Conservation (phyloP, 2,797 vertebrate species). For the Remorina albescens region DNA sequence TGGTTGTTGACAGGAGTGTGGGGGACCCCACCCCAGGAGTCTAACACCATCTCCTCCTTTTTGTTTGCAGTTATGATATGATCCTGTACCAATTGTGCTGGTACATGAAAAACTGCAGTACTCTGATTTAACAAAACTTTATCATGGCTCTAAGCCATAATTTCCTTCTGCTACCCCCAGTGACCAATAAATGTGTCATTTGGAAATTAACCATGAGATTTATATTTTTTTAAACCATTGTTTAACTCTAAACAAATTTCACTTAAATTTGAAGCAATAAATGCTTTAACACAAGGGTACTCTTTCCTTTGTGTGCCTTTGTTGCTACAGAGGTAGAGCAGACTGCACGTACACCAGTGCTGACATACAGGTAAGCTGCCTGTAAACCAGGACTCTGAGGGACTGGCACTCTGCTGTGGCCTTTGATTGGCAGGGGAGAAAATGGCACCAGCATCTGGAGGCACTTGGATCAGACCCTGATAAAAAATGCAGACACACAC, state of each 20-base stretch:
- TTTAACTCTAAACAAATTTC: not conserved
- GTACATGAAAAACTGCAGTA: not conserved
- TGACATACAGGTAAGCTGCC: conserved; percentile 57
- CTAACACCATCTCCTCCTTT: no score
- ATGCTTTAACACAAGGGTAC: not conserved
- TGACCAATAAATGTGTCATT: not conserved
- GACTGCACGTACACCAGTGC: conserved; percentile 19
- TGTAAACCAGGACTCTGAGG: conserved; percentile 59
- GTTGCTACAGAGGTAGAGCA: conserved; percentile 21
- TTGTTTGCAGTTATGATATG: no score
- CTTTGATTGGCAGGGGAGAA: conserved; percentile 81
- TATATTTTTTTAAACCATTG: not conserved
- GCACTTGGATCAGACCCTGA: conserved; percentile 64
- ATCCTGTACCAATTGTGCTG: no score
- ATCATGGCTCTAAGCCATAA: not conserved
- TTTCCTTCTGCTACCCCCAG: not conserved
- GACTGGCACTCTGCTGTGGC: conserved; percentile 68
- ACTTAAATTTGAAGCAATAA: not conserved
- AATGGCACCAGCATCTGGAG: conserved; percentile 80
- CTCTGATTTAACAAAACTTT: not conserved
- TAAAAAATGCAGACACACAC: conserved; percentile 53
- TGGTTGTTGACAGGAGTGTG: no score
- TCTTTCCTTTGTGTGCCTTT: conserved; percentile 16
- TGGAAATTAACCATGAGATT: not conserved
- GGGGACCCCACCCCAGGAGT: no score